Evolutionary conservation across 2,797 vertebrate species (phyloP), one percentile per base, ranked within the genome.

Genomic region (Ceyx erithaca): DNA sequence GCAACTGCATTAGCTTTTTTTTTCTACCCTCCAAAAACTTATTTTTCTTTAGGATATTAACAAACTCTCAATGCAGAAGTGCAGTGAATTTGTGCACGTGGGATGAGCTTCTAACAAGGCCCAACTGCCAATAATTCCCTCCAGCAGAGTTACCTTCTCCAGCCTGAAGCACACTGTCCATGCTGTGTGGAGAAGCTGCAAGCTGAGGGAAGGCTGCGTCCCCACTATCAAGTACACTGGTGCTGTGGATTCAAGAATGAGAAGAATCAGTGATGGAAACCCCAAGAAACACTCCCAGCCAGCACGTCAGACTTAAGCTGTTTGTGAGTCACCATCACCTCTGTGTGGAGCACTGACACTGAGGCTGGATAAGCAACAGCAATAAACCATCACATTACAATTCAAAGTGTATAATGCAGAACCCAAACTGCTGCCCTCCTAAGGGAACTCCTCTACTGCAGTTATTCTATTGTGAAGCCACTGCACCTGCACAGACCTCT

Each of bases 81-180:
- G n/a, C 46, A 83, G 63, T 18, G 46, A 2, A 16, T 2, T 5
- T 3, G 35, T 19, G 67, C 40, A 18, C 6, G 28, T 48, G 62
- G 45, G 30, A 30, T 2, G 11, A 89, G 80, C 48, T 63, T 75
- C 54, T 72, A 18, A 35, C 31, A 33, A 33, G n/a, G 33, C 63
- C 35, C 0, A 2, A 10, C 12, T 58, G 87, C 9, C 57, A 70
- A 1, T 1, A 3, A 6, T 4, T 21, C 80, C 52, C 83, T 54
- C 2, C 10, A 16, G 80, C 20, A 28, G 41, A 75, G 84, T 12
- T 98, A 98, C 98, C 98, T 98, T 99, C 99, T 95, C 98, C 98
- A 71, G 99, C 97, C 87, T 98, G 98, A 71, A 99, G 98, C 90
- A 98, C 97, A 2, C 98, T 99, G 97, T 99, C 99, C 99, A 99